Percentiles rank a stretch among this genome's conserved stretches.
Evolutionary conservation across 2,113 vertebrate species (phyloP).

Genomic region (Pandion haliaetus): DNA sequence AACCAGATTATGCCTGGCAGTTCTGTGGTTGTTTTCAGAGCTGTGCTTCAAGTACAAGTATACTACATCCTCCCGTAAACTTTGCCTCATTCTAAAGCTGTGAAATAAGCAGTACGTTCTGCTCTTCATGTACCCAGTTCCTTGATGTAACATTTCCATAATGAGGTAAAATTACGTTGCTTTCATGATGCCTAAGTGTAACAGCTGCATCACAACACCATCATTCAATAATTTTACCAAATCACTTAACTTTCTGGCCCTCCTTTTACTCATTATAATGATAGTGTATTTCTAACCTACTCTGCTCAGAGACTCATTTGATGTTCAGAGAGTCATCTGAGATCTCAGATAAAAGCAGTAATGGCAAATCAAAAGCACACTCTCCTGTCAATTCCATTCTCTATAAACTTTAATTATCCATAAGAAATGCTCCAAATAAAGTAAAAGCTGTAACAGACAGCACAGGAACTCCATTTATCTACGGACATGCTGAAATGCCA

Average conservation of each 20-base stretch:
- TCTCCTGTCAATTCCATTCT: neutral
- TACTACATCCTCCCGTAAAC: neutral
- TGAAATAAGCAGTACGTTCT: neutral
- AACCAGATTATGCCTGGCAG: neutral
- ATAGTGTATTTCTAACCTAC: neutral
- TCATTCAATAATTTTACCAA: neutral
- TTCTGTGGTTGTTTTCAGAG: neutral
- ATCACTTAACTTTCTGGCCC: neutral
- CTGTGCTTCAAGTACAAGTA: neutral
- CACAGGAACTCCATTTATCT: neutral
- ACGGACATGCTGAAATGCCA: neutral
- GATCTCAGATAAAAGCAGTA: slow-evolving; percentile 7
- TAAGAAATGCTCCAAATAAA: neutral
- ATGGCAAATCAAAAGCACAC: slow-evolving; percentile 1
- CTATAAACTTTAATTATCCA: neutral
- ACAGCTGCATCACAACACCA: neutral
- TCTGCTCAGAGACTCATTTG: neutral
- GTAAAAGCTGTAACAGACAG: neutral
- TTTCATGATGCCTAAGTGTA: neutral
- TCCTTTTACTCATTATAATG: neutral
- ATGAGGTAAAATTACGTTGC: neutral
- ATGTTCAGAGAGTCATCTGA: neutral
- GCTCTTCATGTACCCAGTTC: neutral
- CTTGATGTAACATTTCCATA: neutral
- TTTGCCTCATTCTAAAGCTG: neutral